Percentiles rank a stretch among this genome's conserved stretches.
These are phyloP conservation scores for Gavialis gangeticus DNA, from an alignment of 2,113 vertebrate genomes.

Conservation along the genomic window DNA sequence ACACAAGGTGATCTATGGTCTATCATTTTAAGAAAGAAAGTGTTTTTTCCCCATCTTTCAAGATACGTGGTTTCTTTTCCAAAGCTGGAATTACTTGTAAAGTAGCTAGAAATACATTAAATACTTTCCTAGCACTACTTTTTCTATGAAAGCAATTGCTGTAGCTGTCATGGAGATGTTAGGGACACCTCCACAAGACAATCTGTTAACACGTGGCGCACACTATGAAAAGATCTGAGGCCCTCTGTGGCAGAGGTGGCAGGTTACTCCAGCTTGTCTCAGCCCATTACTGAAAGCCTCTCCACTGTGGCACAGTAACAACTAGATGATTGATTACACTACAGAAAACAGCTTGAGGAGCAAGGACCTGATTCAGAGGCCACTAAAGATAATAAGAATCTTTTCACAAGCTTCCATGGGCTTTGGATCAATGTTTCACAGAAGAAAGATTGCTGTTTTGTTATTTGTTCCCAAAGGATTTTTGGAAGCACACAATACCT, in stretches of 20 bases:
- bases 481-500: not conserved
- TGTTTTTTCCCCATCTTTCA: not conserved
- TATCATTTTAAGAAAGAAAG: not conserved
- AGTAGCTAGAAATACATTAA: not conserved
- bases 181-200: not conserved
- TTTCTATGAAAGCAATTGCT: not conserved
- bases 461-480: not conserved
- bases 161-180: not conserved
- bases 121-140: not conserved
- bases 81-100: not conserved
- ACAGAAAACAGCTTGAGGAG: not conserved
- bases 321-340: not conserved
- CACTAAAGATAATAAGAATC: not conserved
- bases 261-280: not conserved
- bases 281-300: not conserved
- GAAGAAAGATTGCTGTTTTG: not conserved
- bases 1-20: fast-evolving
- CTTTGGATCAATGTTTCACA: not conserved
- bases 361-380: not conserved
- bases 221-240: not conserved
- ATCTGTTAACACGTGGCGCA: not conserved
- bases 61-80: not conserved
- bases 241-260: not conserved
- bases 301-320: not conserved
- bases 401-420: not conserved